A percentile compares a stretch with the other conserved stretches of the same genome.
Evolutionary conservation across 2,113 vertebrate genomes (phyloP).

Genomic region (Tachysurus fulvidraco): DNA sequence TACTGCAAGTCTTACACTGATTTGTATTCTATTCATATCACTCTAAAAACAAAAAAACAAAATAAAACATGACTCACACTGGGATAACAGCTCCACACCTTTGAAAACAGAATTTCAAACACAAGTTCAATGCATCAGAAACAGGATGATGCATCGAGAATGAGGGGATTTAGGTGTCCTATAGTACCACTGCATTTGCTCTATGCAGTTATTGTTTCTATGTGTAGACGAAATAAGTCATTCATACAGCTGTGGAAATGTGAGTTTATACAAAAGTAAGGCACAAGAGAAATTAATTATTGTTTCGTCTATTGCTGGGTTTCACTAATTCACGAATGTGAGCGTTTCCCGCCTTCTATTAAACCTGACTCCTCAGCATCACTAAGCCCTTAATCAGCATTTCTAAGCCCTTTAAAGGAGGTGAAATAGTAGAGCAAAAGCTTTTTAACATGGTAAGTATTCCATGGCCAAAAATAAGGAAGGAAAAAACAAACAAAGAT

Average conservation of each 20-base stretch:
- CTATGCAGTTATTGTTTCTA: not conserved
- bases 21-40: not conserved
- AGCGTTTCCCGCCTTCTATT: not conserved
- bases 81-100: not conserved
- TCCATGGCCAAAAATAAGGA: not conserved
- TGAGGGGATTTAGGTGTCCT: not conserved
- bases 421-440: not conserved
- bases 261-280: not conserved
- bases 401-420: not conserved
- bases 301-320: not conserved
- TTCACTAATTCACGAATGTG: not conserved
- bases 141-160: not conserved
- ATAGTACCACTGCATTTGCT: not conserved
- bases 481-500: no score
- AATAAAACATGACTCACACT: slow-evolving; percentile 1
- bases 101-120: slow-evolving; percentile 2
- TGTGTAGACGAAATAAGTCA: not conserved
- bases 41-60: not conserved
- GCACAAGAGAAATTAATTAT: not conserved
- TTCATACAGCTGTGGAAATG: not conserved
- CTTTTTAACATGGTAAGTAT: not conserved
- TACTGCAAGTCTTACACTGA: not conserved
- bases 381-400: not conserved
- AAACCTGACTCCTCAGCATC: not conserved
- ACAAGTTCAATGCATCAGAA: slow-evolving; percentile 14